Evolutionary conservation across 92 coral and sea anemone species (phyloP).

Genomic region (Epizoanthus stellaris): DNA sequence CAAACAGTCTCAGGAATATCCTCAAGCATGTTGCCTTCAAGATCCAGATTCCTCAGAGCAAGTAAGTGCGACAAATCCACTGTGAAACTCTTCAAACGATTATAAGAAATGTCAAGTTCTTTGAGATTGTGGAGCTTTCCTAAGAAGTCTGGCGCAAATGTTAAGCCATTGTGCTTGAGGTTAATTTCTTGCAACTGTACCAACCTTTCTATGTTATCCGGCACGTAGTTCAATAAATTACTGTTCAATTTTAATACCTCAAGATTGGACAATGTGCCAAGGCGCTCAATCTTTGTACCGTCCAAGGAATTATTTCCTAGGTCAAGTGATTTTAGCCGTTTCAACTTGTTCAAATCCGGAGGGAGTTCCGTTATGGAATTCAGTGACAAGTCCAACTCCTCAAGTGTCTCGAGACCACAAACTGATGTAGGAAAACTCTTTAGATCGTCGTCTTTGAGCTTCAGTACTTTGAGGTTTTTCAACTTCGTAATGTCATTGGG

Average conservation of each 20-base stretch:
- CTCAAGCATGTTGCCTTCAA: slow-evolving; percentile 46
- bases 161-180: slow-evolving; percentile 44
- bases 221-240: slow-evolving; percentile 33
- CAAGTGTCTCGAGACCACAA: slow-evolving; percentile 28
- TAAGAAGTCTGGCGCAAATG: slow-evolving; percentile 40
- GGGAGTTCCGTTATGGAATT: slow-evolving; percentile 42
- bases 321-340: slow-evolving; percentile 34
- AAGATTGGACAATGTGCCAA: slow-evolving; percentile 34
- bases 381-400: slow-evolving; percentile 20
- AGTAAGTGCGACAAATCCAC: slow-evolving; percentile 32
- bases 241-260: slow-evolving; percentile 25
- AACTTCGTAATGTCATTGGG: slow-evolving; percentile 34
- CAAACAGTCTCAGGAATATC: slow-evolving; percentile 34
- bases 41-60: slow-evolving; percentile 42
- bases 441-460: slow-evolving; percentile 42
- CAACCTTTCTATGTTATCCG: slow-evolving; percentile 33
- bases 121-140: slow-evolving; percentile 32
- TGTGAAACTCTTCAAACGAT: slow-evolving; percentile 30
- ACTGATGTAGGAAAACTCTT: slow-evolving; percentile 41
- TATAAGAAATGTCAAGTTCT: slow-evolving; percentile 56
- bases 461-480: slow-evolving; percentile 25
- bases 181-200: slow-evolving; percentile 1
- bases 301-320: slow-evolving; percentile 40
- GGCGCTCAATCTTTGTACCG: slow-evolving; percentile 34
- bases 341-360: slow-evolving; percentile 24